Conservation (phyloP, 2,888 invertebrate species). For the Desoria tigrina region DNA sequence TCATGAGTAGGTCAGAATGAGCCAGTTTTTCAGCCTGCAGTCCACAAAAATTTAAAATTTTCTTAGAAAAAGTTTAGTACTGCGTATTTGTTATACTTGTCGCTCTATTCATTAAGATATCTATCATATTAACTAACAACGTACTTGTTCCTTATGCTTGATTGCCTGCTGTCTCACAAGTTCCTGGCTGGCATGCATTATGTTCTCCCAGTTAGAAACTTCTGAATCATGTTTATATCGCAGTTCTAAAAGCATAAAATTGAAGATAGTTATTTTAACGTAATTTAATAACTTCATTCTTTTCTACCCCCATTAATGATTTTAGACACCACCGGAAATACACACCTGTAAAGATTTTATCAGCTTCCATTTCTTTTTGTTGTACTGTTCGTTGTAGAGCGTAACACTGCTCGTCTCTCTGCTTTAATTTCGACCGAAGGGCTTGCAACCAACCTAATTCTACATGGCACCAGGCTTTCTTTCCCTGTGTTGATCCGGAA, state of each 20-base stretch:
- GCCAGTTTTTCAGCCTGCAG: constrained; percentile 68
- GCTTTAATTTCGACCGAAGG: constrained; percentile 56
- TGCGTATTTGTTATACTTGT: background rate
- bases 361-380: constrained; percentile 67
- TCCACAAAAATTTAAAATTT: background rate
- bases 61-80: background rate
- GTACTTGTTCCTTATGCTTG: constrained; percentile 61
- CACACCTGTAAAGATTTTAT: constrained; percentile 60
- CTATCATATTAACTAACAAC: too few relatives aligned
- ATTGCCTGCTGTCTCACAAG: constrained; percentile 62
- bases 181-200: constrained; percentile 62
- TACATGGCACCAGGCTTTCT: constrained; percentile 53
- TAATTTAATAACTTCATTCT: constrained; percentile 12
- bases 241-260: constrained; percentile 59
- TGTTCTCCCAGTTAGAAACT: constrained; percentile 61
- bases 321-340: background rate
- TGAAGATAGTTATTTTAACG: too few relatives aligned
- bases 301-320: background rate
- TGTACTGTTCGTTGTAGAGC: constrained; percentile 66
- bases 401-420: constrained; percentile 66
- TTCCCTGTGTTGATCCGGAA: constrained; percentile 22
- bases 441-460: constrained; percentile 54
- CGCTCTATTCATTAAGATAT: background rate
- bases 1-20: constrained; percentile 73
- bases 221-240: constrained; percentile 64